Conservation (phyloP, 2,888 invertebrate species). For the Pyrochroa serraticornis region DNA sequence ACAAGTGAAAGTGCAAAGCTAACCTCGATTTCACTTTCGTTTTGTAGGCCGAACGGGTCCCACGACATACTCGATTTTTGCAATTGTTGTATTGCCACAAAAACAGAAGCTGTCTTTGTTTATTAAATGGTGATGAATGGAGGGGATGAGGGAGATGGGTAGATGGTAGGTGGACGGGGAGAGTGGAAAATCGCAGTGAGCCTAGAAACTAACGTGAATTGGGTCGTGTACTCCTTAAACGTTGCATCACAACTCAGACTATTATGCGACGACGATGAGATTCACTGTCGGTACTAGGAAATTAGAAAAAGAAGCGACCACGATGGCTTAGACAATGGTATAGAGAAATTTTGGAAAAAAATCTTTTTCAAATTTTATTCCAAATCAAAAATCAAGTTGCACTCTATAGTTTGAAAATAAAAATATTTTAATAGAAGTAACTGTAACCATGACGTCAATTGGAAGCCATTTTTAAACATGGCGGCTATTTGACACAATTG, state of each 20-base stretch:
- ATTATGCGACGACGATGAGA: slow-evolving; percentile 55
- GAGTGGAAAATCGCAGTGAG: slow-evolving; percentile 39
- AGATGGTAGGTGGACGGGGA: slow-evolving; percentile 22
- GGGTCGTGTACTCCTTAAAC: slow-evolving; percentile 57
- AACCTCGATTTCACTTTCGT: slow-evolving; percentile 62
- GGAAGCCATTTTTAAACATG: no score
- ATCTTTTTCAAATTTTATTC: no score
- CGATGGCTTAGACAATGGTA: no score
- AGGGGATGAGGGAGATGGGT: slow-evolving; percentile 22
- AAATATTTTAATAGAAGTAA: no score
- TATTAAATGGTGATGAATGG: background rate
- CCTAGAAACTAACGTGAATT: slow-evolving; percentile 58
- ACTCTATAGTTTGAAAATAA: no score
- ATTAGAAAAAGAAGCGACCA: background rate
- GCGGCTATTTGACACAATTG: no score
- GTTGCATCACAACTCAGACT: slow-evolving; percentile 54
- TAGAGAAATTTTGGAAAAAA: no score
- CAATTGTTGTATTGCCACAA: slow-evolving; percentile 20
- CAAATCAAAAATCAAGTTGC: no score
- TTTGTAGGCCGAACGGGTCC: slow-evolving; percentile 61
- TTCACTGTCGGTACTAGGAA: slow-evolving; percentile 39
- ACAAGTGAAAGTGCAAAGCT: slow-evolving; percentile 60
- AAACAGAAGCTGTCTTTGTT: slow-evolving; percentile 13
- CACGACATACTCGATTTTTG: slow-evolving; percentile 51
- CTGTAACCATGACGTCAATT: no score